These are phyloP conservation scores for Variabilichromis moorii DNA, from an alignment of 2,113 vertebrate genomes.

Conservation along the genomic window DNA sequence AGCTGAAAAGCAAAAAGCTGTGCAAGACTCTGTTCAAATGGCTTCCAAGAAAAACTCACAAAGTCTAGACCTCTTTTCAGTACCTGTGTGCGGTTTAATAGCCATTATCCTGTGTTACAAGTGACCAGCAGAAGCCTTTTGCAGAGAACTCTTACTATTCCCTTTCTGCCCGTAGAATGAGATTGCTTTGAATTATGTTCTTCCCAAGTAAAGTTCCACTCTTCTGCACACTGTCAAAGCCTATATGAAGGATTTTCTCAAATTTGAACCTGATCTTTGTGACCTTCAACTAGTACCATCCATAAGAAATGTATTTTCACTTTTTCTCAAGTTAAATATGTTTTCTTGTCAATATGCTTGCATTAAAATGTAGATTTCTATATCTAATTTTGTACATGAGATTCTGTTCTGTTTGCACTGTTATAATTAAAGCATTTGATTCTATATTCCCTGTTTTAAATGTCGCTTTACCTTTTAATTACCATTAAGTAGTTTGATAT, in stretches of 20 bases:
- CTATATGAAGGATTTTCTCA: slow-evolving; percentile 12
- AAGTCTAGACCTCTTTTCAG: slow-evolving; percentile 19
- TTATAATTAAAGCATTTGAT: neutral
- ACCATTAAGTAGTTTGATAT: slow-evolving; percentile 7
- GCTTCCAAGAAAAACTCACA: slow-evolving; percentile 63
- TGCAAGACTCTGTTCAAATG: slow-evolving; percentile 66
- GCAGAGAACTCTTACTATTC: neutral
- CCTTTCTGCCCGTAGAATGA: neutral
- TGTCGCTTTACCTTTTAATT: neutral
- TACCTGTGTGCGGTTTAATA: neutral
- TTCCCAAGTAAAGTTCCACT: neutral
- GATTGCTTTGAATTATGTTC: neutral
- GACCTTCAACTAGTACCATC: neutral
- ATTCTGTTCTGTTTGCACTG: neutral
- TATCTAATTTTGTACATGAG: neutral
- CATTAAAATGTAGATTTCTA: neutral
- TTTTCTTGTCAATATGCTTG: slow-evolving; percentile 3
- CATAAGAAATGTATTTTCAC: neutral
- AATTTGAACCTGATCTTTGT: neutral
- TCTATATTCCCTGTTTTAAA: neutral
- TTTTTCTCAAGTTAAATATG: neutral
- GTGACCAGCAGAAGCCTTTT: slow-evolving; percentile 17
- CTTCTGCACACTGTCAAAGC: slow-evolving; percentile 13
- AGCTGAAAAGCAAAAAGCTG: slow-evolving; percentile 68
- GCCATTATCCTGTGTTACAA: neutral